Evolutionary conservation across 2,797 vertebrate genomes (phyloP).

Genomic region (Coranthus polyacanthus): DNA sequence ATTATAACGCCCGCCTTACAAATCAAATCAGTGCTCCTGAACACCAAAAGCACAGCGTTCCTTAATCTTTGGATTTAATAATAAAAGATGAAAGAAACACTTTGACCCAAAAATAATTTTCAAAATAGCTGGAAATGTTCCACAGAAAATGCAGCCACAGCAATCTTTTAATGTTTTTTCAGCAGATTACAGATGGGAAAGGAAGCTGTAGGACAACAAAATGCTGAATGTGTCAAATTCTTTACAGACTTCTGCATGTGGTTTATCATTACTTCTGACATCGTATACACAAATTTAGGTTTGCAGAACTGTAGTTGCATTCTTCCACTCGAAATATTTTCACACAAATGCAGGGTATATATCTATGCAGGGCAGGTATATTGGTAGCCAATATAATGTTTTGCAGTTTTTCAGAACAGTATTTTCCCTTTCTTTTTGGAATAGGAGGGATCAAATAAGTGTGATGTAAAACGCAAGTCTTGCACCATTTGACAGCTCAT

Average conservation of each 20-base stretch:
- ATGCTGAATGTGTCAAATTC: constrained; percentile 62
- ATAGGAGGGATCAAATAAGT: constrained; percentile 17
- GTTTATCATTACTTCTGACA: constrained; percentile 57
- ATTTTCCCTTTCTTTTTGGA: constrained; percentile 25
- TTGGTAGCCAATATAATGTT: not conserved
- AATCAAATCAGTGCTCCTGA: constrained; percentile 40
- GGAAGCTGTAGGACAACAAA: constrained; percentile 57
- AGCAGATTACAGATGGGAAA: constrained; percentile 62
- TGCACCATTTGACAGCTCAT: constrained; percentile 50
- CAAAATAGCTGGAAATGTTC: constrained; percentile 61
- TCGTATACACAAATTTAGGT: constrained; percentile 33
- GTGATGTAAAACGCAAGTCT: constrained; percentile 28
- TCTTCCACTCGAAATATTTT: too few species aligned
- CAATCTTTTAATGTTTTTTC: constrained; percentile 66
- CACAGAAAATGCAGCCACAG: constrained; percentile 57
- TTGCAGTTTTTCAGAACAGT: not conserved
- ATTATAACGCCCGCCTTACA: constrained; percentile 41
- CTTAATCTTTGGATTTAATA: constrained; percentile 41
- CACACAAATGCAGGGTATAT: constrained; percentile 8
- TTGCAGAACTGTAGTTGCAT: constrained; percentile 21
- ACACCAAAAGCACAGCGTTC: constrained; percentile 37
- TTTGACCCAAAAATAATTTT: constrained; percentile 42
- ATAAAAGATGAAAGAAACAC: not conserved
- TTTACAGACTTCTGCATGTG: constrained; percentile 54
- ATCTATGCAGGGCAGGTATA: not conserved